phyloP scores from a whole-genome alignment of 2,113 vertebrate genomes.

The Rhizomys pruinosus region DNA sequence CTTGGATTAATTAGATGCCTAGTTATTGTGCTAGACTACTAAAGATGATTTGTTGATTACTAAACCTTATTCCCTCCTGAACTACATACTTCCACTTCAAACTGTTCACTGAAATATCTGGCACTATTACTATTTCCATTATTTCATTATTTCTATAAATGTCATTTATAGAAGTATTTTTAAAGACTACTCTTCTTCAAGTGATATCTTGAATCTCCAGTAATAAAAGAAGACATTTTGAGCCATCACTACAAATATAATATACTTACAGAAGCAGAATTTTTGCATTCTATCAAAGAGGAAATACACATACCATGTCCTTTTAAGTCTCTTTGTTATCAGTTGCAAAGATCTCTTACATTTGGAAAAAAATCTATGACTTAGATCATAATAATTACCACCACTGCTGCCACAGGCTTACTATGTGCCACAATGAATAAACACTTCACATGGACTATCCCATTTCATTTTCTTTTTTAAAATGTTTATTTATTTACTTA shows the following conservation, averaged over 20 bases:
- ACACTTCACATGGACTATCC: not conserved
- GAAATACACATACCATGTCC: not conserved
- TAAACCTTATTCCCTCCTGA: constrained; percentile 37
- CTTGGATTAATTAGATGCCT: constrained; percentile 22
- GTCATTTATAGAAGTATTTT: constrained; percentile 3
- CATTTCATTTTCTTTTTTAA: not conserved
- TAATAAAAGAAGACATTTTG: not conserved
- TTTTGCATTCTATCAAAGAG: constrained; percentile 13
- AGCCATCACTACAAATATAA: constrained; percentile 7
- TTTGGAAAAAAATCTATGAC: constrained; percentile 37
- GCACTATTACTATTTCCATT: constrained; percentile 36
- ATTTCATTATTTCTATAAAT: constrained; percentile 15
- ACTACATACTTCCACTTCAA: constrained; percentile 40
- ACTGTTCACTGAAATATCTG: not conserved
- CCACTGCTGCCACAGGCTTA: not conserved
- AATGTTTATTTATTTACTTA: too few relatives aligned
- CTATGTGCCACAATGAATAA: not conserved
- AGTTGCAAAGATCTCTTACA: constrained; percentile 5
- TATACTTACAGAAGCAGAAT: constrained; percentile 6
- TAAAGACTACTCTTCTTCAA: not conserved
- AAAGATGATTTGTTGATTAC: constrained; percentile 43
- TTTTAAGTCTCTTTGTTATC: not conserved
- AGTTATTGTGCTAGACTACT: not conserved
- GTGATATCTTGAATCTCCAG: constrained; percentile 7
- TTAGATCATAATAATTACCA: not conserved